Evolutionary conservation across 2,113 vertebrate genomes (phyloP).

Genomic region (Poecile atricapillus): DNA sequence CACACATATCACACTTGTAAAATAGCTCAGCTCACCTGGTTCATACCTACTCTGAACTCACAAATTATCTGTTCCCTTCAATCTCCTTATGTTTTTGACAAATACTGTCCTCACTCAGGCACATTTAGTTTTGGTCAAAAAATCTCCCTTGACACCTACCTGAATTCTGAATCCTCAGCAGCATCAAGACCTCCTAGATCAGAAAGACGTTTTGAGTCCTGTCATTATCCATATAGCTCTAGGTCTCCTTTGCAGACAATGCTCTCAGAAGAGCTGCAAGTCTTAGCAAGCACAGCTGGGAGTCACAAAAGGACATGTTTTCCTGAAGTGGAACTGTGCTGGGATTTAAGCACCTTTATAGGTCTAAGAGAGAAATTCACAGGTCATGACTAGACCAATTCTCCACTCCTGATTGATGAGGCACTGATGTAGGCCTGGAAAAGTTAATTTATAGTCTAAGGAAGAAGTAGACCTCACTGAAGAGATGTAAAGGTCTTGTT

Average conservation of each 20-base stretch:
- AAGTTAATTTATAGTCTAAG: neutral
- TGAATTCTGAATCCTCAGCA: neutral
- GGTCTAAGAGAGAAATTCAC: neutral
- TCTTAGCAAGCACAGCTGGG: neutral
- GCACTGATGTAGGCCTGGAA: neutral
- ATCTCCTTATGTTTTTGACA: neutral
- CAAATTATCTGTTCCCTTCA: neutral
- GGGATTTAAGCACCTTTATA: neutral
- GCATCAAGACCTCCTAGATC: neutral
- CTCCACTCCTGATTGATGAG: neutral
- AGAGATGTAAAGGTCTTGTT: neutral
- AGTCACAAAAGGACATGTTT: neutral
- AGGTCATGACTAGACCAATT: neutral
- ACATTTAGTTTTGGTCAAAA: neutral
- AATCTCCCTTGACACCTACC: neutral
- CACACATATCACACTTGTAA: neutral
- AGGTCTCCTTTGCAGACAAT: neutral
- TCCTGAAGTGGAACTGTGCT: neutral
- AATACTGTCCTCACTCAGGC: neutral
- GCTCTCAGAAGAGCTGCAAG: neutral
- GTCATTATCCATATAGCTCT: neutral
- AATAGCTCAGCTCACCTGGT: neutral
- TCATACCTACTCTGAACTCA: neutral
- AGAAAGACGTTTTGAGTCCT: neutral
- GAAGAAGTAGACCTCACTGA: neutral